Evolutionary conservation across 2,113 vertebrate species (phyloP), one percentile per base, ranked within the genome.

Genomic region (Charina bottae): DNA sequence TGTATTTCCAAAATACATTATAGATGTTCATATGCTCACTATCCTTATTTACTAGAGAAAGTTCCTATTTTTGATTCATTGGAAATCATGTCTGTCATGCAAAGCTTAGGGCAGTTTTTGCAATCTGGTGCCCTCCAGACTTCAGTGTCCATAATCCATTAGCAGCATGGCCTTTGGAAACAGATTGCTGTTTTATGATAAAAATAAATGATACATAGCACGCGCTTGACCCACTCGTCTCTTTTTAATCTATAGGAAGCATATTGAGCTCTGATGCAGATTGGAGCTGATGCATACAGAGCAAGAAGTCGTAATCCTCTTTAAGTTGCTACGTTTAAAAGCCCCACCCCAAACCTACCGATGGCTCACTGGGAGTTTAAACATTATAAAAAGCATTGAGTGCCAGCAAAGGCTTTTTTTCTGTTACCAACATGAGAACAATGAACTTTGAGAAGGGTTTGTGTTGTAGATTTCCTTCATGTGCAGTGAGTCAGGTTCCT

Each of bases 1-100:
- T 53, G 46, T 1, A 5, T 46, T 92, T 94, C 54, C 92, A 93
- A 90, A 59, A 85, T 92, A 60, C 1, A 13, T 83, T 17, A 24
- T 88, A 26, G 37, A 42, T 46, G 19, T 37, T 11, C 59, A 49
- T 28, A 46, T 26, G 42, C 33, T 24, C 58, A 88, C 1, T 60
- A 13, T 88, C 33, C 85, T 10, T 58, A 87, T 58, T 37, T 87
- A 37, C 19, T 21, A 59, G 26, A 10, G 37, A 83, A 6, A 37
- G 37, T 83, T 42, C 72, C 33, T 21, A 59, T 49, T 42, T 46
- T 23, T 46, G 11, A 2, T 60, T 46, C 5, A 62, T 46, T 37
- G 58, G 24, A 15, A 62, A 88, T 60, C 24, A 60, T 88, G 1
- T 46, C 58, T 49, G 23, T 26, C 87, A 88, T 26, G 24, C 37